A percentile compares a stretch with the other conserved stretches of the same genome.
Conservation (phyloP, 2,888 invertebrate species). For the Blera fallax region DNA sequence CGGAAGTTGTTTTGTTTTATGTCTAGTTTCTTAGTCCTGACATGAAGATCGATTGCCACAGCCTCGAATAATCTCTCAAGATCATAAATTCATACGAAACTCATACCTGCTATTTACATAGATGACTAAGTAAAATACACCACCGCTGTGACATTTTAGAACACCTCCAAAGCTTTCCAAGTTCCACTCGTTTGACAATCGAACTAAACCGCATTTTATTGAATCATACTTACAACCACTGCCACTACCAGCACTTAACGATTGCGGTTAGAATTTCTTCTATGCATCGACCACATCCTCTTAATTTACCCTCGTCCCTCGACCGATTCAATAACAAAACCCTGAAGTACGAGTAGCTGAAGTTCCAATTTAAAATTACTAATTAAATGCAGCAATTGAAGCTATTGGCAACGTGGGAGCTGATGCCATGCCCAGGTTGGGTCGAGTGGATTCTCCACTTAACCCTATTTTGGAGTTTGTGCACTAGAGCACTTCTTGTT, state of each 20-base stretch:
- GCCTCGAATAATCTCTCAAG: no score
- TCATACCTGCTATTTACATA: no score
- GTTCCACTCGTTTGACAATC: background rate
- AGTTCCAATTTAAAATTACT: slow-evolving; percentile 55
- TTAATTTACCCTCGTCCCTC: slow-evolving; percentile 23
- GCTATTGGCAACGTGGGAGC: slow-evolving; percentile 38
- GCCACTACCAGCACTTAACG: background rate
- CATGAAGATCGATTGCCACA: no score
- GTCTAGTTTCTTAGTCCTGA: no score
- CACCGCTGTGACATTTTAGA: background rate
- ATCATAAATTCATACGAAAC: no score
- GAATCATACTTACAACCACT: slow-evolving; percentile 1
- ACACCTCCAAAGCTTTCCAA: background rate
- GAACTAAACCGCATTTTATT: slow-evolving; percentile 20
- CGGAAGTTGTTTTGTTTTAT: no score
- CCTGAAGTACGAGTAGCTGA: slow-evolving; percentile 34
- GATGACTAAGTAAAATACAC: no score
- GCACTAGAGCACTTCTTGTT: slow-evolving; percentile 57
- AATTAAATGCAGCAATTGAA: slow-evolving; percentile 66
- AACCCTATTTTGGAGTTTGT: slow-evolving; percentile 55
- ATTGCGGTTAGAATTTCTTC: slow-evolving; percentile 16
- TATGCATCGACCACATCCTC: slow-evolving; percentile 19
- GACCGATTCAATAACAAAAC: slow-evolving; percentile 35
- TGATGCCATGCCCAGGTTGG: slow-evolving; percentile 22
- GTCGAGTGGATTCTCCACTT: slow-evolving; percentile 54